Base-by-base conservation (phyloP, 2,797 vertebrate genomes). In the Schizopygopsis pylzovi region DNA sequence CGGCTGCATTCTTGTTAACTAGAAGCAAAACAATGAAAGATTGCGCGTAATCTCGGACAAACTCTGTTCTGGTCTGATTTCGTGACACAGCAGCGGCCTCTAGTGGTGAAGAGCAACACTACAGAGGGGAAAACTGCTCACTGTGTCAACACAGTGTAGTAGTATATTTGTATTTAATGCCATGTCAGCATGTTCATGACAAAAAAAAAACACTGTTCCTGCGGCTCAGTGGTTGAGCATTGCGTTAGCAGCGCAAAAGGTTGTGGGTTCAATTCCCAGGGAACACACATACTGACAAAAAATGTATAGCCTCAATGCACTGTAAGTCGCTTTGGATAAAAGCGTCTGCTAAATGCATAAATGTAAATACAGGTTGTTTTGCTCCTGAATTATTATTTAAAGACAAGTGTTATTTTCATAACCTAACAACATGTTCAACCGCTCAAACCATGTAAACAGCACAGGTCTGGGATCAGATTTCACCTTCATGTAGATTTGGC, bases 401-500 rank as follows among this genome's bases (percentile, higher is more conserved):
- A 63, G 18, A 6, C 10, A n/a, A 71, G 70, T 56, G 18, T 16
- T 4, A 12, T 39, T 78, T 59, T n/a, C 18, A 37, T 22, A 52
- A 76, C 16, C 47, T 39, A 18, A 75, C 20, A 18, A 52, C 25
- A 12, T 72, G 25, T 25, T 25, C 3, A 1, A 71, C 68, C 16
- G 4, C 20, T 71, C 39, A 45, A 43, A 71, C 9, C 37, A 41
- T 22, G 49, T 56, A 28, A 54, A 56, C 33, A 1, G 65, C n/a
- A 43, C 37, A 56, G 52, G 54, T 28, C 81, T 73, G 70, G 41
- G 81, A 83, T 75, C 70, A 75, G 81, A 47, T 83, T 72, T 59
- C 22, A 68, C 65, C 2, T 56, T 37, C 80, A 54, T 39, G 25
- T 20, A 52, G 10, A 67, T 52, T 16, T 7, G 61, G 9, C 9